A percentile compares a stretch with the other conserved stretches of the same genome.
phyloP scores from a whole-genome alignment of 2,113 vertebrate species.

The Ursus arctos region DNA sequence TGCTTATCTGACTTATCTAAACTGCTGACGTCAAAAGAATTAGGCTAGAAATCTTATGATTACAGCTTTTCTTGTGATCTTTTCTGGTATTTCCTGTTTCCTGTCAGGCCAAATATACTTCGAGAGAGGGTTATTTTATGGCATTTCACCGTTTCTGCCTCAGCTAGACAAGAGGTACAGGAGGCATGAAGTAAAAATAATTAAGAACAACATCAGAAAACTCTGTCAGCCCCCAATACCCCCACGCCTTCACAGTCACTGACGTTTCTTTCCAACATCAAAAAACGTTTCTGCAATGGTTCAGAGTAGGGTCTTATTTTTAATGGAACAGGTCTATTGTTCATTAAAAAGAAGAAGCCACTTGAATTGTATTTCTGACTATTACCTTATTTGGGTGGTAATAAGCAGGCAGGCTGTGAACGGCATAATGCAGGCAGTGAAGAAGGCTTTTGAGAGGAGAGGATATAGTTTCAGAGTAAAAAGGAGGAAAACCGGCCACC shows the following conservation, averaged over 20 bases:
- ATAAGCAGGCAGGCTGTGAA: neutral
- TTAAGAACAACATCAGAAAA: constrained; percentile 63
- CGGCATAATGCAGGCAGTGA: neutral
- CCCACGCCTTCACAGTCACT: neutral
- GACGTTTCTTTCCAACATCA: constrained; percentile 67
- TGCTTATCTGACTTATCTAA: constrained; percentile 85
- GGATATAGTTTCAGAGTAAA: neutral
- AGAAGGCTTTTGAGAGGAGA: neutral
- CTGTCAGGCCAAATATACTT: constrained; percentile 85
- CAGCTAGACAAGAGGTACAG: constrained; percentile 51
- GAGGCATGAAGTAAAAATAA: constrained; percentile 71
- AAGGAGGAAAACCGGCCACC: neutral
- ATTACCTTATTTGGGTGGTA: constrained; percentile 62
- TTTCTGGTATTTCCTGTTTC: constrained; percentile 87
- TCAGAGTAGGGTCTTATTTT: constrained; percentile 58
- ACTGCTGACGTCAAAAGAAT: constrained; percentile 86
- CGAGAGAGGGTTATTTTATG: constrained; percentile 78
- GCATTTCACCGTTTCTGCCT: constrained; percentile 74
- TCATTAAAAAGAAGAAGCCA: constrained; percentile 57
- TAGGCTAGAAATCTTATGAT: constrained; percentile 86
- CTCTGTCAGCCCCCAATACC: neutral
- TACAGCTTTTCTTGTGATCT: constrained; percentile 86
- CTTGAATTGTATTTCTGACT: constrained; percentile 34
- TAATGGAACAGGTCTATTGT: constrained; percentile 59
- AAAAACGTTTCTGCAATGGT: constrained; percentile 55